Conservation (phyloP, 2,888 invertebrate genomes). For the Xestia c-nigrum region DNA sequence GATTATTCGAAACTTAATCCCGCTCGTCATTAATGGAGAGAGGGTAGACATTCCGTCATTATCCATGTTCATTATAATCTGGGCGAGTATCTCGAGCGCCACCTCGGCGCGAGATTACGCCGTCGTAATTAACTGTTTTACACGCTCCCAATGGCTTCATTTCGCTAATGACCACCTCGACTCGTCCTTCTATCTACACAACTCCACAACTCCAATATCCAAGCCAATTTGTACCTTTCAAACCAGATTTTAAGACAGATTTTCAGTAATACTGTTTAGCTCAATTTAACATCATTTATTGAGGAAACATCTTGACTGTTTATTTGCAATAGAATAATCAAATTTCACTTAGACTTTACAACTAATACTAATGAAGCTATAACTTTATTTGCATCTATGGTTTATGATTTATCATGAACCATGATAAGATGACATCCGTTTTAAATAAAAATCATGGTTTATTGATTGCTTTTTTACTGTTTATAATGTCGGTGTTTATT, state of each 20-base stretch:
- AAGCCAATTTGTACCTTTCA: slow-evolving; percentile 69
- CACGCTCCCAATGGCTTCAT: slow-evolving; percentile 88
- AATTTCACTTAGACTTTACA: slow-evolving; percentile 55
- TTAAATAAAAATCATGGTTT: slow-evolving; percentile 45
- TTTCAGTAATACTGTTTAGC: slow-evolving; percentile 54
- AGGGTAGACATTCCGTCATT: slow-evolving; percentile 68
- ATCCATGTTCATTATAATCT: slow-evolving; percentile 76
- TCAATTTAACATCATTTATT: slow-evolving; percentile 53
- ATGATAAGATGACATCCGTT: slow-evolving; percentile 45
- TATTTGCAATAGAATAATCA: slow-evolving; percentile 58
- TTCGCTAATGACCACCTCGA: slow-evolving; percentile 86
- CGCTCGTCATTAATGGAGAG: slow-evolving; percentile 54
- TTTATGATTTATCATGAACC: slow-evolving; percentile 44
- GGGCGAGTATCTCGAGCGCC: slow-evolving; percentile 73
- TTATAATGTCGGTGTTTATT: slow-evolving; percentile 18
- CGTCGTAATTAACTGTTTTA: slow-evolving; percentile 88
- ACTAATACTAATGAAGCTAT: slow-evolving; percentile 51
- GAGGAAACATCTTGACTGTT: slow-evolving; percentile 45
- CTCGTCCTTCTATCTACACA: slow-evolving; percentile 78
- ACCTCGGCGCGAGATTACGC: slow-evolving; percentile 77
- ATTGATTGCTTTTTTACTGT: slow-evolving; percentile 21
- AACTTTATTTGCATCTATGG: slow-evolving; percentile 37
- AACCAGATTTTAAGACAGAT: slow-evolving; percentile 57
- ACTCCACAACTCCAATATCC: slow-evolving; percentile 57
- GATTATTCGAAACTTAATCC: slow-evolving; percentile 45